Evolutionary conservation across 2,113 vertebrate species (phyloP), one percentile per base, ranked within the genome.

Genomic region (Sylvietta virens): DNA sequence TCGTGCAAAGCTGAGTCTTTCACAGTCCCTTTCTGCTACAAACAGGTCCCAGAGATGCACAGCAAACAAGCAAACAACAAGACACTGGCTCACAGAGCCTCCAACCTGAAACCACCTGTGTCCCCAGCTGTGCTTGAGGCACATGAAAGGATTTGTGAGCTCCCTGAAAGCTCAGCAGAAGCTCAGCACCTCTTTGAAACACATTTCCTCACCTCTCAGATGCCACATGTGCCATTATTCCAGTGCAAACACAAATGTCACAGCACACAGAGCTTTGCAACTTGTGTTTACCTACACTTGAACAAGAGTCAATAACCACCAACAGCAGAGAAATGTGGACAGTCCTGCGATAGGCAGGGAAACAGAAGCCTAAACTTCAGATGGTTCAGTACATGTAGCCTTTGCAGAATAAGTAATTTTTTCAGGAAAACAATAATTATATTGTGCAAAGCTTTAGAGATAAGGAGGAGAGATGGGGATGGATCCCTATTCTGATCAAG

Each of bases 241-340:
- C 66, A 42, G 24, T 4, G 56, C 37, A 88, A 82, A 80, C 47
- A 58, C 8, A 1, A 72, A 39, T n/a, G 17, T 31, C 70, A 45
- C 76, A 77, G 61, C 53, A 65, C 44, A 51, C 27, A 39, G 35
- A 31, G 44, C 61, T 79, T 67, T 37, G 21, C 57, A 64, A 15
- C 13, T 60, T 15, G 10, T n/a, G n/a, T 51, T 88, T n/a, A 17
- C 4, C 50, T 54, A 6, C 28, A 35, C 40, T 72, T 22, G 26
- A 61, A 27, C 22, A 51, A 39, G 21, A 88, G 35, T 61, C 62
- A 65, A 20, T 15, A 67, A 50, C 24, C 57, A 90, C 39, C 39
- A 51, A 0, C 6, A 45, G 4, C 0, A 60, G 27, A 72, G 66
- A 79, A 78, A 89, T 0, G 1, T 15, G 45, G 35, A 37, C 15